These are phyloP conservation scores for Psix sp. DNA, from an alignment of 1,140 invertebrate species.

Conservation along the genomic window DNA sequence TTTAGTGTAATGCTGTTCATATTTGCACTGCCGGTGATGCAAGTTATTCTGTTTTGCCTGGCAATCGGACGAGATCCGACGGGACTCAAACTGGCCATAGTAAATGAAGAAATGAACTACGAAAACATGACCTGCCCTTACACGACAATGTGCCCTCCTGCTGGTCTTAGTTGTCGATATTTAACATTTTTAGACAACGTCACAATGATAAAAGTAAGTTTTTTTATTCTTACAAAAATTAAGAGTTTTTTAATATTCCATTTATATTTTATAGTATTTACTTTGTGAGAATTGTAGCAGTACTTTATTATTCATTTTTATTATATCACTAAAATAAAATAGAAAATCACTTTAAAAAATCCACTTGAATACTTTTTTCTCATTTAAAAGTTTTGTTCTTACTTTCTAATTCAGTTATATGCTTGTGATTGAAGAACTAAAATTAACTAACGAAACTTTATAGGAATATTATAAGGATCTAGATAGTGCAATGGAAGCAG, in stretches of 20 bases:
- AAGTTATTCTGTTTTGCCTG: conserved; percentile 96
- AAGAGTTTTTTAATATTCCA: too few species aligned
- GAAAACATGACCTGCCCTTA: conserved; percentile 75
- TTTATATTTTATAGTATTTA: too few species aligned
- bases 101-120: conserved; percentile 87
- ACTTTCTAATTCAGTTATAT: too few species aligned
- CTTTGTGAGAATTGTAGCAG: too few species aligned
- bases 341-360: too few species aligned
- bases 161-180: conserved; percentile 86
- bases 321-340: too few species aligned
- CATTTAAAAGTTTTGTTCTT: too few species aligned
- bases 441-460: conserved; percentile 1
- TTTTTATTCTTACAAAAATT: conserved; percentile 1
- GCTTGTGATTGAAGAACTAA: too few species aligned
- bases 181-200: conserved; percentile 81
- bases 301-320: too few species aligned
- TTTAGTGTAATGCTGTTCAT: conserved; percentile 92
- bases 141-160: conserved; percentile 82
- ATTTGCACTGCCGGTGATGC: conserved; percentile 92
- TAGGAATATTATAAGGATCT: conserved; percentile 84
- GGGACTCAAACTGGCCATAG: conserved; percentile 89
- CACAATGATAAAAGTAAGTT: conserved; percentile 79
- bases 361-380: too few species aligned
- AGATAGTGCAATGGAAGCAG: conserved; percentile 83
- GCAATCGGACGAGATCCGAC: conserved; percentile 94